Base-by-base conservation (phyloP, 2,797 vertebrate genomes). In the Coregonus ussuriensis region DNA sequence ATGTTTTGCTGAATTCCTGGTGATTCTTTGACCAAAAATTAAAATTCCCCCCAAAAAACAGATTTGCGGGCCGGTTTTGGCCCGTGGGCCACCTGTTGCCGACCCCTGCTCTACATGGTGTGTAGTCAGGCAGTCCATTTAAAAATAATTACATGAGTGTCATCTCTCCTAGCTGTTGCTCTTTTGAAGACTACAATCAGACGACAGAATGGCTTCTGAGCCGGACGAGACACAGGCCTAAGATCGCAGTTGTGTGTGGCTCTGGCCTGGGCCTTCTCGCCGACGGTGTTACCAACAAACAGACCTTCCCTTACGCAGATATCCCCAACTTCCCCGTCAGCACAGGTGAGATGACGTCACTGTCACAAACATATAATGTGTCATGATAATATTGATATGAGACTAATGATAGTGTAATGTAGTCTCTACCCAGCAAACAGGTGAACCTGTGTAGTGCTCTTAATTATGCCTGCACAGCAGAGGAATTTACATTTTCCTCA, bases 311-410 rank as follows among this genome's bases (percentile, higher is more conserved):
- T 72, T 94, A 94, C 74, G 87, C 90, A 74, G 93, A 93, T 75
- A 93, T 94, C 74, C 93, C 91, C 56, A 91, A 93, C 82, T 94
- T 94, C 82, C 92, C 93, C 0, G 76, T 92, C 21, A 94, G 91
- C 86, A 93, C 93, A 87, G 93, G 93, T 93, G 70, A 84, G 72
- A 15, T 18, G 29, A 56, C 7, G 9, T 29, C 37, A 51, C 62
- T 21, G 37, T 69, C 56, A 63, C 59, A 1, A 63, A 63, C 59
- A 9, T 18, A 18, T 3, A 18, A 56, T 63, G 21, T 25, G 25
- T 11, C 18, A 11, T 62, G 18, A 21, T n/a, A 9, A 25, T 33
- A 29, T 21, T n/a, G 6, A 15, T 6, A 31, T 29, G 3, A 4
- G 25, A 13, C 29, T 66, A 33, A 31, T 33, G 13, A 29, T 21